Conservation (phyloP, 2,113 vertebrate genomes). For the Ancistrus triradiatus region DNA sequence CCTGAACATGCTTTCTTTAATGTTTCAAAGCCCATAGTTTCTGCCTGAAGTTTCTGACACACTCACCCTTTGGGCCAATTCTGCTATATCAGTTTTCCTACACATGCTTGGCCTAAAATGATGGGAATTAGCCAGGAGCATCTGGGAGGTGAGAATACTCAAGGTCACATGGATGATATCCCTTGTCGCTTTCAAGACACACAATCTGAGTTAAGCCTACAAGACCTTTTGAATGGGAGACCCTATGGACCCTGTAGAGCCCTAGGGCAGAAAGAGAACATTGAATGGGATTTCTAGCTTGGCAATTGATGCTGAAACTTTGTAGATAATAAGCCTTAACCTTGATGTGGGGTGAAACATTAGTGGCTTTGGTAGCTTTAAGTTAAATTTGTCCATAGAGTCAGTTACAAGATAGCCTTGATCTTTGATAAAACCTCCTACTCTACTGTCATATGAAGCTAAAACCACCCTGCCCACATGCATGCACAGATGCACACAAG, state of each 20-base stretch:
- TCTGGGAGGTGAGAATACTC: neutral
- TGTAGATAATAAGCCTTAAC: slow-evolving; percentile 28
- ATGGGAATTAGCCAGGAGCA: neutral
- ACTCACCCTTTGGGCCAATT: neutral
- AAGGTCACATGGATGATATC: too few relatives aligned
- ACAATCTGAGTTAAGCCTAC: slow-evolving; percentile 1
- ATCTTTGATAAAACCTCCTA: slow-evolving; percentile 47
- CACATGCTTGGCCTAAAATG: neutral
- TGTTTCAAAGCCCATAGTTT: neutral
- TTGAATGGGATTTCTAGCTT: slow-evolving; percentile 21
- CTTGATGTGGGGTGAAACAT: slow-evolving; percentile 41
- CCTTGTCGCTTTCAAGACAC: neutral
- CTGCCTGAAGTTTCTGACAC: neutral
- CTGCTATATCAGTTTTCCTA: neutral
- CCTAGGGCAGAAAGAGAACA: slow-evolving; percentile 22
- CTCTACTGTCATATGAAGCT: too few relatives aligned
- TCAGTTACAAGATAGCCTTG: slow-evolving; percentile 53
- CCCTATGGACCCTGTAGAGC: slow-evolving; percentile 6
- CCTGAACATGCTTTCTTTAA: neutral
- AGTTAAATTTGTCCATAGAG: slow-evolving; percentile 52
- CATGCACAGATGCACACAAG: too few relatives aligned
- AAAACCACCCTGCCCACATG: slow-evolving; percentile 36
- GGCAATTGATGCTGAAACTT: slow-evolving; percentile 3
- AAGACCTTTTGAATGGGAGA: too few relatives aligned
- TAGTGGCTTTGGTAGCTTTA: too few relatives aligned